phyloP scores from a whole-genome alignment of 2,797 vertebrate species.

The Delichon dasypus region DNA sequence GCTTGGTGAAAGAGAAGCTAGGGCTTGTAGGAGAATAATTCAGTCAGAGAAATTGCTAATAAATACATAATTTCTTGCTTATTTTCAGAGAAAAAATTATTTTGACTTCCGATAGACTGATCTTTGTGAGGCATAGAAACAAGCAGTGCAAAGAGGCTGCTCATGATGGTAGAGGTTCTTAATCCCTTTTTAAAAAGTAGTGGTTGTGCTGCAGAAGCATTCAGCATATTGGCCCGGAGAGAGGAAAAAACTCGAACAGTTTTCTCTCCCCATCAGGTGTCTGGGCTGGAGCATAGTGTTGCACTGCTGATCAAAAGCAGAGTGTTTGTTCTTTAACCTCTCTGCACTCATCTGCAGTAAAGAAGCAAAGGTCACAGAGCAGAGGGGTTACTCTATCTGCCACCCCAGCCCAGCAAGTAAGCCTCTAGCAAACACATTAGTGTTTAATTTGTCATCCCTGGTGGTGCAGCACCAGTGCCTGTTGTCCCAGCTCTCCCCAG shows the following conservation, averaged over 20 bases:
- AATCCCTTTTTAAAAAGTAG: not conserved
- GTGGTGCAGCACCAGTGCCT: not conserved
- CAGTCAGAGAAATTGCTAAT: conserved; percentile 14
- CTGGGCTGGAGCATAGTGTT: not conserved
- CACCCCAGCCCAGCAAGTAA: conserved; percentile 11
- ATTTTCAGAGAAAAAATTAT: not conserved
- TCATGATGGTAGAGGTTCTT: not conserved
- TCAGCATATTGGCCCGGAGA: conserved; percentile 18
- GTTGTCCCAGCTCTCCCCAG: not conserved
- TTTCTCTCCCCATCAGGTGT: not conserved
- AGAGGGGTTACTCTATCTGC: not conserved
- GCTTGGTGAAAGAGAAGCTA: conserved; percentile 20
- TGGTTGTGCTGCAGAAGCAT: not conserved
- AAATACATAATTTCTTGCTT: conserved; percentile 25
- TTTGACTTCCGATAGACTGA: not conserved
- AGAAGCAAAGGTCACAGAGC: conserved; percentile 30
- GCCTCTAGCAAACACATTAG: conserved; percentile 45
- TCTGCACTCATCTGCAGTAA: not conserved
- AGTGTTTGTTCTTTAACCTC: conserved; percentile 11
- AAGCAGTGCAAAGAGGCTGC: not conserved
- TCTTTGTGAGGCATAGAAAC: not conserved
- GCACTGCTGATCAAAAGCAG: conserved; percentile 25
- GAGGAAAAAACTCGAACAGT: not conserved
- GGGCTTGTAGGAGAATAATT: conserved; percentile 24
- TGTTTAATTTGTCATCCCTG: conserved; percentile 34